Evolutionary conservation across 2,888 invertebrate genomes (phyloP).

Genomic region (Himalopsyche tibetana): DNA sequence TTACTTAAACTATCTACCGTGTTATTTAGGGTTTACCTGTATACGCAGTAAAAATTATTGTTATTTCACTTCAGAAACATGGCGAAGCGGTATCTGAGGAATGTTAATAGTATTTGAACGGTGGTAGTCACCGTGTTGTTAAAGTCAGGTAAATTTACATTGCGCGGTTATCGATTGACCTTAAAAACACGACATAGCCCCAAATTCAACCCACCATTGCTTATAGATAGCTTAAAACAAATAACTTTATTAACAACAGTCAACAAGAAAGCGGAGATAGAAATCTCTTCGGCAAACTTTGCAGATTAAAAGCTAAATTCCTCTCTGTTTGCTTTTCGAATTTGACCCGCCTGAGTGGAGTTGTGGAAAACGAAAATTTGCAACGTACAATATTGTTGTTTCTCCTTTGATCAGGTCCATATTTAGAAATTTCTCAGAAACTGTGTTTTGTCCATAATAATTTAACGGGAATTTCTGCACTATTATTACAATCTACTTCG

Average conservation of each 20-base stretch:
- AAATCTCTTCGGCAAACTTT: constrained; percentile 41
- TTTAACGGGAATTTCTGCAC: no score
- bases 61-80: no score
- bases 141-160: background rate
- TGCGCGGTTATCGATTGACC: background rate
- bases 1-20: no score
- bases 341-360: constrained; percentile 1
- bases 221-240: constrained; percentile 21
- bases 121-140: no score
- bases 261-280: constrained; percentile 23
- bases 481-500: no score
- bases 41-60: no score
- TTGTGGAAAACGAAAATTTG: constrained; percentile 16
- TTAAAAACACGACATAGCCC: background rate
- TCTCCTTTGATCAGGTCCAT: background rate
- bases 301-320: constrained; percentile 35
- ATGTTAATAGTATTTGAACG: no score
- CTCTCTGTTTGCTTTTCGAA: constrained; percentile 23
- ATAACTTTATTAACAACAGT: constrained; percentile 37
- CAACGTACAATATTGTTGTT: background rate
- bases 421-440: background rate
- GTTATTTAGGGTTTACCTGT: no score
- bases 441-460: no score
- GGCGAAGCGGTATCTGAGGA: no score
- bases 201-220: background rate